Percentiles rank a stretch among this genome's conserved stretches.
phyloP scores from a whole-genome alignment of 2,797 vertebrate species.

The Hippocampus kuda region DNA sequence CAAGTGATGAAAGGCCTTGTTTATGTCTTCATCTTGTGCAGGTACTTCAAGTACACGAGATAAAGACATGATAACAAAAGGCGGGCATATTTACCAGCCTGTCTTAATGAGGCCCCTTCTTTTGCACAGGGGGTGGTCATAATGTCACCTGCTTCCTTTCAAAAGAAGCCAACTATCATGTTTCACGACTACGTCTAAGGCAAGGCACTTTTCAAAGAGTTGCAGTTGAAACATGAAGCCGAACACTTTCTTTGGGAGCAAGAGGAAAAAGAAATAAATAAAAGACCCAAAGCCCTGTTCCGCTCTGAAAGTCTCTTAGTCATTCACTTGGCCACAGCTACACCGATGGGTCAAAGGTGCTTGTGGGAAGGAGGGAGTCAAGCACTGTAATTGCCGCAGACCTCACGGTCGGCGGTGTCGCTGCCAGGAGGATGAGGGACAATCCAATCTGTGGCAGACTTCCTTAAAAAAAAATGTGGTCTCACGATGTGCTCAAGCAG shows the following conservation, averaged over 20 bases:
- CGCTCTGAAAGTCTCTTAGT: background rate
- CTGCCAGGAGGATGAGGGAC: background rate
- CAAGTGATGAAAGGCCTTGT: slow-evolving; percentile 48
- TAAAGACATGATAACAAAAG: slow-evolving; percentile 55
- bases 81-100: background rate
- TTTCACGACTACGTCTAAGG: background rate
- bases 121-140: background rate
- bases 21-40: slow-evolving; percentile 37
- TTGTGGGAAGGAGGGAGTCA: background rate
- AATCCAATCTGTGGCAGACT: background rate
- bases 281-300: background rate
- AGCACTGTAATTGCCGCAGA: background rate
- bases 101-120: background rate
- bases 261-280: background rate
- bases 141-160: background rate
- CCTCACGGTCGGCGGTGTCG: background rate
- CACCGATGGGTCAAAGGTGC: background rate
- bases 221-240: background rate
- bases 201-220: background rate
- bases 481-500: too few species aligned
- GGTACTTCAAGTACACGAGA: slow-evolving; percentile 51
- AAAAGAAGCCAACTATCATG: background rate
- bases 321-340: background rate
- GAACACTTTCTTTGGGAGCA: background rate
- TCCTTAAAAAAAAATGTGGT: background rate